A percentile compares a stretch with the other conserved stretches of the same genome.
Evolutionary conservation across 1,140 invertebrate genomes (phyloP).

Genomic region (Luehdorfia chinensis): DNA sequence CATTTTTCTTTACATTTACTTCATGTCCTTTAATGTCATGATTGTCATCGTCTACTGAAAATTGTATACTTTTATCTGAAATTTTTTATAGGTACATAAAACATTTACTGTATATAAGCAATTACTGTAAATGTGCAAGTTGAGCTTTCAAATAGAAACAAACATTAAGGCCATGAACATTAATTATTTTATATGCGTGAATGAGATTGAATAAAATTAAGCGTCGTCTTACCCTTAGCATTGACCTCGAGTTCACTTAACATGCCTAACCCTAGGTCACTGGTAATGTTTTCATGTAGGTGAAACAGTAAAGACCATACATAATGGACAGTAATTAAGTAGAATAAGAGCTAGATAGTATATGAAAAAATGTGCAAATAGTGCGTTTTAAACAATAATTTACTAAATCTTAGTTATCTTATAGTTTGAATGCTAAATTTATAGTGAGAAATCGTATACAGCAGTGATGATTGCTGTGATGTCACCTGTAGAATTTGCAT

Average conservation of each 20-base stretch:
- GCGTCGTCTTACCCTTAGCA: slow-evolving; percentile 29
- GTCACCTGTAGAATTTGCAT: slow-evolving; percentile 39
- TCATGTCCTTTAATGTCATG: slow-evolving; percentile 16
- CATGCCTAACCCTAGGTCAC: slow-evolving; percentile 21
- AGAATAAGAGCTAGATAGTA: background rate
- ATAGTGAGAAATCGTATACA: too few species aligned
- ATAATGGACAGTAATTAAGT: background rate
- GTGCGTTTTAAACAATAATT: background rate
- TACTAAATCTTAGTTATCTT: too few species aligned
- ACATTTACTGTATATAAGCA: background rate
- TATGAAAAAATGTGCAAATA: background rate
- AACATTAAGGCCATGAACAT: too few species aligned
- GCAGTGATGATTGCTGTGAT: too few species aligned
- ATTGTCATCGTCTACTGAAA: slow-evolving; percentile 17
- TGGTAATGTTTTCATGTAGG: slow-evolving; percentile 23
- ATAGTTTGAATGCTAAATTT: too few species aligned
- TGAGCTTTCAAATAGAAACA: too few species aligned
- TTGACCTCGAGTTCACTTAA: slow-evolving; percentile 31
- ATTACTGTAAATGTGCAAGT: too few species aligned
- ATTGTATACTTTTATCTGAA: slow-evolving; percentile 30
- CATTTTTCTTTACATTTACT: slow-evolving; percentile 6
- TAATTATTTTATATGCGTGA: slow-evolving; percentile 11
- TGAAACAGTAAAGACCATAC: slow-evolving; percentile 25
- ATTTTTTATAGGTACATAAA: slow-evolving; percentile 7
- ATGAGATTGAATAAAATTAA: slow-evolving; percentile 16